Conservation (phyloP, 2,797 vertebrate species). For the Anguilla pacifica region DNA sequence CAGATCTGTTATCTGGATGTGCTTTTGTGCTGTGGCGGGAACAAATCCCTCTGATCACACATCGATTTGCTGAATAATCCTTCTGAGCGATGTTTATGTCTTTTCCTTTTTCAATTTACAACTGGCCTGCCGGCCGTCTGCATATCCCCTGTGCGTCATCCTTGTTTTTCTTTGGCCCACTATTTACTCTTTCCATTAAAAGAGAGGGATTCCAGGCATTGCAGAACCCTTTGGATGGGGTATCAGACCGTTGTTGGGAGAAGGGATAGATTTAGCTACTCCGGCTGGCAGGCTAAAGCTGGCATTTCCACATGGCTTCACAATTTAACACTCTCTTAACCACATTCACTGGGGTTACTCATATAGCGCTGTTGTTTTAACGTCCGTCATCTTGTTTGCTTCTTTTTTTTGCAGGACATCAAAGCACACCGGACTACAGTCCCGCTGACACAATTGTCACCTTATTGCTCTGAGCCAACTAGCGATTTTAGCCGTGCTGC, state of each 20-base stretch:
- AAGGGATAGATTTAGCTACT: conserved; percentile 25
- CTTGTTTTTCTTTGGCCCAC: conserved; percentile 50
- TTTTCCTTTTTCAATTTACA: conserved; percentile 69
- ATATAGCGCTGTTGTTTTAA: neutral
- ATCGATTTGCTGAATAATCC: conserved; percentile 71
- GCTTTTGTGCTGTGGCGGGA: conserved; percentile 60
- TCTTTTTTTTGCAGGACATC: neutral
- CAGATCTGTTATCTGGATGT: conserved; percentile 63
- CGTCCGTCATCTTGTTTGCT: neutral
- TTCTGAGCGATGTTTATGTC: conserved; percentile 69
- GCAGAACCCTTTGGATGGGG: conserved; percentile 39
- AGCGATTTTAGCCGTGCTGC: neutral
- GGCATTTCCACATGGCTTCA: conserved; percentile 49
- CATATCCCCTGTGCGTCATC: conserved; percentile 45
- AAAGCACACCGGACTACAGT: neutral
- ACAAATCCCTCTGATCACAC: conserved; percentile 76
- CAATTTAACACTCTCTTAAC: conserved; percentile 53
- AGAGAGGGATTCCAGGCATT: conserved; percentile 62
- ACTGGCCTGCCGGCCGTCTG: conserved; percentile 64
- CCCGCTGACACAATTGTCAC: conserved; percentile 4
- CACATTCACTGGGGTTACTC: conserved; percentile 46
- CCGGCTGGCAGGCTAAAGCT: conserved; percentile 47
- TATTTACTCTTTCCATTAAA: conserved; percentile 68
- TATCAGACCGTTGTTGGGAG: conserved; percentile 29
- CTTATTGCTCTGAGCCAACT: neutral